Evolutionary conservation across 1,140 invertebrate genomes (phyloP).

Genomic region (Heliconius eleuchia): DNA sequence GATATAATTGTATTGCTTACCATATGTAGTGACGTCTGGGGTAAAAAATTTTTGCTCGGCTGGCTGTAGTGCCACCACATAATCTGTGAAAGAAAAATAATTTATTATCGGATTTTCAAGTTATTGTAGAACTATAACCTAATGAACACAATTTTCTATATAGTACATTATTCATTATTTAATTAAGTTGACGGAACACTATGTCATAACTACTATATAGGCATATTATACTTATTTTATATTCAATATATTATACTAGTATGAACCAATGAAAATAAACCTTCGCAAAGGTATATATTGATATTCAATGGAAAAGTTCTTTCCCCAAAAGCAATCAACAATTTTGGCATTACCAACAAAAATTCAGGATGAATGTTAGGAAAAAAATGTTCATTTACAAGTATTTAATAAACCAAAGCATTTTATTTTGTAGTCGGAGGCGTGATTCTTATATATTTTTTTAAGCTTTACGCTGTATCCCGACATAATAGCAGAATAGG

Average conservation of each 20-base stretch:
- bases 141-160: too few species aligned
- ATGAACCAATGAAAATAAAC: not conserved
- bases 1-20: conserved; percentile 42
- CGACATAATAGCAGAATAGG: too few species aligned
- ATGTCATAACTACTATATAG: too few species aligned
- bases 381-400: not conserved
- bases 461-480: too few species aligned
- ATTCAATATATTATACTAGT: not conserved
- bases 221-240: not conserved
- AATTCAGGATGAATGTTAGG: not conserved
- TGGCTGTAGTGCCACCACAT: conserved; percentile 67
- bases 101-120: not conserved
- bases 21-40: conserved; percentile 73
- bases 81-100: conserved; percentile 46
- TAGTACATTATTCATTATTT: too few species aligned
- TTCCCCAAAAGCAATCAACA: not conserved
- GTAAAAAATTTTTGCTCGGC: conserved; percentile 75
- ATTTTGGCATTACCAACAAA: not conserved
- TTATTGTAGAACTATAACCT: not conserved
- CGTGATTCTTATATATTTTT: too few species aligned
- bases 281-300: not conserved
- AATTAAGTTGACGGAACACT: too few species aligned
- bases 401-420: not conserved
- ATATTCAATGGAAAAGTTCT: not conserved
- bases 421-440: too few species aligned